Conservation (phyloP, 2,888 invertebrate species). For the Nasonia oneida region DNA sequence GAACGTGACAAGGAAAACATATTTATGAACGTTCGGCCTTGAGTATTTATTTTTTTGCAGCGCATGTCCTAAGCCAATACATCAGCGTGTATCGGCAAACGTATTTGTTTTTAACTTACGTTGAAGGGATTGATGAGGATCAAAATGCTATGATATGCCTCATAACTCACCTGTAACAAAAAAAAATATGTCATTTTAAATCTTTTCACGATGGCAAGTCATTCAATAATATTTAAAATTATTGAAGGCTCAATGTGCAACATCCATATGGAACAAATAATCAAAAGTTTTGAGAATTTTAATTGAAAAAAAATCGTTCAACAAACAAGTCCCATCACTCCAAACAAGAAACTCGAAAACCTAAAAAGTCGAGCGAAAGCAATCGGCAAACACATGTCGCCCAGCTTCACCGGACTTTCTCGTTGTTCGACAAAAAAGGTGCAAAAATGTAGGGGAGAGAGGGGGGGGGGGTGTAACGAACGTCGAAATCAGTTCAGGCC, state of each 20-base stretch:
- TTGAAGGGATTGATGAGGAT: no score
- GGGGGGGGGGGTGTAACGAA: not conserved
- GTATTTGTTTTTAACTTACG: not conserved
- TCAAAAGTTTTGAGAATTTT: not conserved
- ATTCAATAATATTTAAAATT: not conserved
- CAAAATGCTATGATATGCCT: no score
- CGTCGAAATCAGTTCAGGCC: constrained; percentile 54
- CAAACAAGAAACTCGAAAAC: not conserved
- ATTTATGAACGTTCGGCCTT: not conserved
- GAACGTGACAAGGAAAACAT: not conserved
- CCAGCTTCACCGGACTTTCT: constrained; percentile 28
- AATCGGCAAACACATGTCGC: constrained; percentile 53
- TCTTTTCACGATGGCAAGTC: not conserved
- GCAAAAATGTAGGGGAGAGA: constrained; percentile 18
- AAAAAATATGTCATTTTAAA: not conserved
- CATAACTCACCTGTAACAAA: not conserved
- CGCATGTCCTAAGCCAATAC: not conserved
- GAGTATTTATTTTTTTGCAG: not conserved
- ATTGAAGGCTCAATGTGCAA: not conserved
- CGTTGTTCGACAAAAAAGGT: not conserved
- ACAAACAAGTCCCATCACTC: not conserved
- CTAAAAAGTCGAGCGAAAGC: constrained; percentile 6
- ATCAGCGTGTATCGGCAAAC: not conserved
- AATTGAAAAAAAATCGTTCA: not conserved
- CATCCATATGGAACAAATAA: not conserved